Evolutionary conservation across 2,888 invertebrate species (phyloP), one percentile per base, ranked within the genome.

Genomic region (Steinernema carpocapsae): DNA sequence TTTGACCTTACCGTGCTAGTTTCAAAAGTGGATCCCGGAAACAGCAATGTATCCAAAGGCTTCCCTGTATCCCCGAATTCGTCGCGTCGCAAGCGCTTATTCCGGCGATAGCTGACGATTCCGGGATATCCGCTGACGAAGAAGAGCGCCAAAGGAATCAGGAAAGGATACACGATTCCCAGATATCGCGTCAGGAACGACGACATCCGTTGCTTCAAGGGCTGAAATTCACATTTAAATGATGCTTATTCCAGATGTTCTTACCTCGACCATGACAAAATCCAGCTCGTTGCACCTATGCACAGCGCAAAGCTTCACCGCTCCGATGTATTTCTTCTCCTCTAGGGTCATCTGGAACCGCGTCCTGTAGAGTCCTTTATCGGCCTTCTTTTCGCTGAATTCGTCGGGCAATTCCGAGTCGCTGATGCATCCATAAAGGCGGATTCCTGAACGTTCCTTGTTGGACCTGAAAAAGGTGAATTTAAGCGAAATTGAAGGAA

Each of bases 41-140:
- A 56, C 6, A 6, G 2, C 24, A 56, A 26, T 26, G 56, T 22
- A 1, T 56, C 56, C 24, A 56, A 24, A 6, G 26, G 24, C 26
- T 56, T 56, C 22, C 56, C 56, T 14, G 14, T 24, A 24, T 56
- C 56, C 1, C 24, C 19, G 24, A 56, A 56, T 56, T 56, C 56
- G 4, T 56, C n/a, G 14, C 56, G 19, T 10, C 56, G 56, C 7
- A 56, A 56, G 4, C 26, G 19, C 26, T 56, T 56, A 26, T 22
- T 56, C 26, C 6, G 3, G 24, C n/a, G 6, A 26, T 56, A 56
- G 56, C 56, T 56, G 12, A 3, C 26, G 56, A 56, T 26, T 2
- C 22, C 56, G 7, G 56, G 56, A 24, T 56, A 56, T 12, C 22
- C 24, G 56, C 56, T 56, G 56, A 56, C 56, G 56, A 56, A 56